Conservation (phyloP, 2,797 vertebrate genomes). For the Rhinogobio ventralis region DNA sequence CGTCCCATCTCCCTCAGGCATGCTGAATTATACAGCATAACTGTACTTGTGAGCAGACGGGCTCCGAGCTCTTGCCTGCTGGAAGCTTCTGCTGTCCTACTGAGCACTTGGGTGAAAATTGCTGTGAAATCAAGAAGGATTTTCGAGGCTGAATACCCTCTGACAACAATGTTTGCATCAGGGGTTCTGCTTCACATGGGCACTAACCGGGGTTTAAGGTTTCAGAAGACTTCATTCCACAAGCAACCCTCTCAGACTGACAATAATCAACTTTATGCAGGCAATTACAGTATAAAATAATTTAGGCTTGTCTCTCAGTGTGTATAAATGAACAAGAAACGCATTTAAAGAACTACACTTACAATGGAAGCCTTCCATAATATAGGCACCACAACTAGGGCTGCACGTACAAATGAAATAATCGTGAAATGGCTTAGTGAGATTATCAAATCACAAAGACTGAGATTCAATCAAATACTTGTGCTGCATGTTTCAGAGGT, state of each 20-base stretch:
- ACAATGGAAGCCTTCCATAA: not conserved
- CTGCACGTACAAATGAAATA: not conserved
- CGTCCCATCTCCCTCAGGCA: slow-evolving; percentile 8
- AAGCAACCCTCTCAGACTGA: not conserved
- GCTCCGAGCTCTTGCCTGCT: not conserved
- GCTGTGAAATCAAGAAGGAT: not conserved
- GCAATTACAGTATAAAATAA: not conserved
- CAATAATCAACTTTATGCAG: no score
- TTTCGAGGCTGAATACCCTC: not conserved
- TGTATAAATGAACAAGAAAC: not conserved
- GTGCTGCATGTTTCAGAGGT: not conserved
- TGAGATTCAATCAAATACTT: not conserved
- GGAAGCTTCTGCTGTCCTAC: slow-evolving; percentile 32
- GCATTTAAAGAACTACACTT: not conserved
- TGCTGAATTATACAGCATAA: slow-evolving; percentile 36
- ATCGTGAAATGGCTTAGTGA: not conserved
- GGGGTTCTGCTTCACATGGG: not conserved
- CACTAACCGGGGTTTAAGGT: not conserved
- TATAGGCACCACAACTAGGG: not conserved
- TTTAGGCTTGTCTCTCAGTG: no score
- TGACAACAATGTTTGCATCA: not conserved
- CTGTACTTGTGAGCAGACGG: slow-evolving; percentile 28
- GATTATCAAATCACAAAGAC: not conserved
- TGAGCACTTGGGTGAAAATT: not conserved
- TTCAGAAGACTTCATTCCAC: no score